These are phyloP conservation scores for Phrynocephalus vlangalii DNA, from an alignment of 2,797 vertebrate species.

Conservation along the genomic window DNA sequence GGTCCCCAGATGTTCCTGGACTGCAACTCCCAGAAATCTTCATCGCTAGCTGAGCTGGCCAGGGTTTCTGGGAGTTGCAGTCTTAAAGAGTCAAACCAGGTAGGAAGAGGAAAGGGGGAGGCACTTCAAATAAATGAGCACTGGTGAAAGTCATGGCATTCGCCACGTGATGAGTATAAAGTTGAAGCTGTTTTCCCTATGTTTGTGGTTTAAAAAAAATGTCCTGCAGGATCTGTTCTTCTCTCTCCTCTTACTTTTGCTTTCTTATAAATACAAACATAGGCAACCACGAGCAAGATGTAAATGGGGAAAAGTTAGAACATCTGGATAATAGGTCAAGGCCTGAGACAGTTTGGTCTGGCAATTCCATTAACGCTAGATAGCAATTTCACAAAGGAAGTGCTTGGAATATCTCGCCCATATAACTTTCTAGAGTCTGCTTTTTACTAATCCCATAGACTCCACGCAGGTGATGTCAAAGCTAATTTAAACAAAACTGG, in stretches of 20 bases:
- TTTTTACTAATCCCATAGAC: not conserved
- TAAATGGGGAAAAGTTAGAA: not conserved
- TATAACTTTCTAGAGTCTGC: not conserved
- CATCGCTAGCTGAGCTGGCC: too few relatives aligned
- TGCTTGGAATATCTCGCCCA: not conserved
- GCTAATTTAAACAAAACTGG: not conserved
- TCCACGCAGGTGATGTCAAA: not conserved
- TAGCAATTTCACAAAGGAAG: not conserved
- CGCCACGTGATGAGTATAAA: not conserved
- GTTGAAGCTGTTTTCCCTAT: not conserved
- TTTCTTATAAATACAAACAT: not conserved
- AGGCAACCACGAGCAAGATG: not conserved
- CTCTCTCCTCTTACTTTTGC: not conserved
- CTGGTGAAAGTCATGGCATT: not conserved
- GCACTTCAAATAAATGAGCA: too few relatives aligned
- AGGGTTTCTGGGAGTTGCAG: too few relatives aligned
- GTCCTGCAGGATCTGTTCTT: not conserved
- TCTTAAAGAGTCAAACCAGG: too few relatives aligned
- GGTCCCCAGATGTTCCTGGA: too few relatives aligned
- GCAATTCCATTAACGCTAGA: not conserved
- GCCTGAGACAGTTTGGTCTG: not conserved
- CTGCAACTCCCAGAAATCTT: too few relatives aligned
- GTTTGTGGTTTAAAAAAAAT: not conserved
- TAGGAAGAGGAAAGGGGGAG: too few relatives aligned
- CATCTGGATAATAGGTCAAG: not conserved